These are phyloP conservation scores for Chlorodrepanis virens DNA, from an alignment of 2,113 vertebrate genomes.

Conservation along the genomic window DNA sequence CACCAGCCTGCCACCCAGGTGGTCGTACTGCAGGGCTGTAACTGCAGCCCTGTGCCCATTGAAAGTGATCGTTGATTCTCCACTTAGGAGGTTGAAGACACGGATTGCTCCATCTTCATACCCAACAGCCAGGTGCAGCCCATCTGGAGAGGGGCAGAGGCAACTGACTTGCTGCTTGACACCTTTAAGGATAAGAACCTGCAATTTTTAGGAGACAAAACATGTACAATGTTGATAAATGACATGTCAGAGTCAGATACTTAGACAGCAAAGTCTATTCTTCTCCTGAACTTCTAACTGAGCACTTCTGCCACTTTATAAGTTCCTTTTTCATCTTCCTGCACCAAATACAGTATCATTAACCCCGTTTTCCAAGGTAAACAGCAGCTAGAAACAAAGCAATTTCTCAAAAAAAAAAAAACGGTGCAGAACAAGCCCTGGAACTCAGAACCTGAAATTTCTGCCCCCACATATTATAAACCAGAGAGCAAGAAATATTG, in stretches of 20 bases:
- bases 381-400: not conserved
- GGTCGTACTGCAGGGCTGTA: constrained; percentile 85
- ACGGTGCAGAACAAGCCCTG: accelerated
- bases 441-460: not conserved
- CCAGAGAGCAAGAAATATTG: not conserved
- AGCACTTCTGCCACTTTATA: not conserved
- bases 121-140: constrained; percentile 87
- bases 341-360: not conserved
- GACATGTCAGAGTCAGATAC: not conserved
- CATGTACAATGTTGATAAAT: not conserved
- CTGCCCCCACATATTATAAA: not conserved
- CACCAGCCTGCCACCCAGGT: constrained; percentile 86
- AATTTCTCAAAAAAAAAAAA: not conserved
- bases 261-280: not conserved
- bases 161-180: constrained; percentile 90
- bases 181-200: constrained; percentile 92
- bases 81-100: constrained; percentile 87
- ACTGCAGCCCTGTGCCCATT: constrained; percentile 92
- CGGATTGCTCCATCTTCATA: constrained; percentile 90
- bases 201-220: constrained; percentile 24
- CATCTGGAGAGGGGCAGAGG: constrained; percentile 89
- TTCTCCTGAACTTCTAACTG: not conserved
- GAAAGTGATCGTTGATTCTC: constrained; percentile 87
- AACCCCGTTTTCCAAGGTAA: not conserved
- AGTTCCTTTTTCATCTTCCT: not conserved